Evolutionary conservation across 37 sponge, comb jelly and placozoan genomes (phyloP).

Genomic region (Aplysina aerophoba): DNA sequence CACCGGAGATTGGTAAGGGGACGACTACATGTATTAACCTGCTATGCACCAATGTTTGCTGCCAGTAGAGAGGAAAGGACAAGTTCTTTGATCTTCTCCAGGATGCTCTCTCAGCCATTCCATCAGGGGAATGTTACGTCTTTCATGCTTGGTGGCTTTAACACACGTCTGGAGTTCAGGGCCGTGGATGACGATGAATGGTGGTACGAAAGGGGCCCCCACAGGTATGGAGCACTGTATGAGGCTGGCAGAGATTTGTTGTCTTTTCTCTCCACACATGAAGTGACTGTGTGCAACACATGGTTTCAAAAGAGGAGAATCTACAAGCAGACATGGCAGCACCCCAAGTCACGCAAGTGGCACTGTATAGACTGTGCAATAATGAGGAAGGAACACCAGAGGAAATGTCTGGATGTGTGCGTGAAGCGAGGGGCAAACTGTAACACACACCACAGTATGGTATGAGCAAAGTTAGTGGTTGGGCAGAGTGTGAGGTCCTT

Average conservation of each 20-base stretch:
- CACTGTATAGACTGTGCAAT: no score
- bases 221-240: slow-evolving; percentile 19
- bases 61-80: no score
- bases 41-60: slow-evolving; percentile 13
- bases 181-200: slow-evolving; percentile 11
- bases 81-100: slow-evolving; percentile 10
- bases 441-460: slow-evolving; percentile 15
- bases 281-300: slow-evolving; percentile 15
- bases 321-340: slow-evolving; percentile 32
- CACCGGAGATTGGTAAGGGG: no score
- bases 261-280: slow-evolving; percentile 16
- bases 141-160: slow-evolving; percentile 30
- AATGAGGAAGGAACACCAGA: not conserved
- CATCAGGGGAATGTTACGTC: slow-evolving; percentile 10
- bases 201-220: slow-evolving; percentile 14
- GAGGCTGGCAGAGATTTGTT: slow-evolving; percentile 27
- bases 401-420: slow-evolving; percentile 23
- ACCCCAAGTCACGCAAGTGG: slow-evolving; percentile 23
- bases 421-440: slow-evolving; percentile 15
- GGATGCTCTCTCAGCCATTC: slow-evolving; percentile 17
- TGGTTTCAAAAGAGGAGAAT: slow-evolving; percentile 33
- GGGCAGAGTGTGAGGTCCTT: slow-evolving; percentile 8
- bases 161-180: slow-evolving; percentile 16
- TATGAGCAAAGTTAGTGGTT: slow-evolving; percentile 18
- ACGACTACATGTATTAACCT: not conserved